phyloP scores from a whole-genome alignment of 1,140 invertebrate genomes.

The Pseudomyrmex cubaensis region DNA sequence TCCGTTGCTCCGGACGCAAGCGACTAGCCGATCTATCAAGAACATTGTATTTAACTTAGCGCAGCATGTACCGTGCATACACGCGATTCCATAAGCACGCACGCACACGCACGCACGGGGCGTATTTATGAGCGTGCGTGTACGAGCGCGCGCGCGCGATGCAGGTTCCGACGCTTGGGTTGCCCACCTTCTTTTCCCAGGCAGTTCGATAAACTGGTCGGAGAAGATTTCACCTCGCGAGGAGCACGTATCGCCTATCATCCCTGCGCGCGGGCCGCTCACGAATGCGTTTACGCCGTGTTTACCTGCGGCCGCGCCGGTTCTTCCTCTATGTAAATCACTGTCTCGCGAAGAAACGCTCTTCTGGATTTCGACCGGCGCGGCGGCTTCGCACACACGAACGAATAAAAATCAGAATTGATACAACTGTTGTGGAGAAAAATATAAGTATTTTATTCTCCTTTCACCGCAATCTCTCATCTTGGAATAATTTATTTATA shows the following conservation, averaged over 20 bases:
- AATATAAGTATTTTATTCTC: neutral
- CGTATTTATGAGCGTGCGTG: slow-evolving; percentile 15
- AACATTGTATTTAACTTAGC: slow-evolving; percentile 59
- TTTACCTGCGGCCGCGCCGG: slow-evolving; percentile 23
- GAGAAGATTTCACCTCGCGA: slow-evolving; percentile 65
- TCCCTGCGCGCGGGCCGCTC: slow-evolving; percentile 33
- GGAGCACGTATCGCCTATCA: slow-evolving; percentile 63
- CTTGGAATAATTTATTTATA: too few relatives aligned
- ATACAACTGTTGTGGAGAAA: neutral
- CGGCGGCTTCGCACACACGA: neutral
- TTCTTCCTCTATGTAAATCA: slow-evolving; percentile 47
- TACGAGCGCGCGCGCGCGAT: slow-evolving; percentile 12
- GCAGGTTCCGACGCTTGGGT: slow-evolving; percentile 22
- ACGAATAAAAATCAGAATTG: neutral
- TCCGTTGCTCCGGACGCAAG: slow-evolving; percentile 31
- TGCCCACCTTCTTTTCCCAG: slow-evolving; percentile 61
- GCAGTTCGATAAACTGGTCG: slow-evolving; percentile 69
- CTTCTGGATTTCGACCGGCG: neutral
- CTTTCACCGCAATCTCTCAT: too few relatives aligned
- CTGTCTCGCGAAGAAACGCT: slow-evolving; percentile 1
- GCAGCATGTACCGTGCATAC: slow-evolving; percentile 33
- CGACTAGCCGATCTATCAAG: slow-evolving; percentile 43
- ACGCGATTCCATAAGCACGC: slow-evolving; percentile 55
- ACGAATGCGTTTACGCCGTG: slow-evolving; percentile 42
- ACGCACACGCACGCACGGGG: neutral